Conservation (phyloP, 2,797 vertebrate species). For the Galagoides demidoff region DNA sequence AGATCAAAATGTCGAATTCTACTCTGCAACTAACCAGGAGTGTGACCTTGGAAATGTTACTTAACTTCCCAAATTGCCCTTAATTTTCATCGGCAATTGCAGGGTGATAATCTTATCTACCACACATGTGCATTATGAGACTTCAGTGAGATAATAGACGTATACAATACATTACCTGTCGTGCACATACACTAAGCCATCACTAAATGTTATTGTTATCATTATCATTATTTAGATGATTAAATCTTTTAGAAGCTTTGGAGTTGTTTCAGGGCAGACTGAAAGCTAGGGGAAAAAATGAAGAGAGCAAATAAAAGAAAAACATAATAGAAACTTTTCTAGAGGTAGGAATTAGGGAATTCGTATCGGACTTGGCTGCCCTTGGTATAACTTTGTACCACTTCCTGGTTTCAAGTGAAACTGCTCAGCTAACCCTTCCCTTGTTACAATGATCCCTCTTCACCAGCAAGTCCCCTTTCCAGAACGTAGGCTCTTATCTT, state of each 20-base stretch:
- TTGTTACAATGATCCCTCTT: background rate
- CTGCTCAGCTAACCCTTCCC: too few relatives aligned
- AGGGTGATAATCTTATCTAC: background rate
- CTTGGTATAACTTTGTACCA: background rate
- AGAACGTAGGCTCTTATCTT: background rate
- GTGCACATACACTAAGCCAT: background rate
- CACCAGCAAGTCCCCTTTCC: background rate
- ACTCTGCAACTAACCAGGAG: background rate
- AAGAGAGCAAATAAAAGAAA: background rate
- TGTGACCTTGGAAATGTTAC: background rate
- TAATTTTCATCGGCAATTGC: background rate
- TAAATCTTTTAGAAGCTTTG: background rate
- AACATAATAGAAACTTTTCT: background rate
- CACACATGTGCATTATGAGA: background rate
- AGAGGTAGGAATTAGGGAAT: background rate
- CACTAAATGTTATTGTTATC: background rate
- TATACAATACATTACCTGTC: background rate
- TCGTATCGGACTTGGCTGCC: background rate
- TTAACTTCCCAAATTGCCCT: background rate
- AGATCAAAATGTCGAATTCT: background rate
- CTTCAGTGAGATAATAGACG: background rate
- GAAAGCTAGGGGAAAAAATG: background rate
- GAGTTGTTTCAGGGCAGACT: background rate
- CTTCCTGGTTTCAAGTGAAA: background rate
- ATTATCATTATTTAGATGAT: background rate